phyloP scores from a whole-genome alignment of 1,140 invertebrate species.

The Drosophila ercepeae region DNA sequence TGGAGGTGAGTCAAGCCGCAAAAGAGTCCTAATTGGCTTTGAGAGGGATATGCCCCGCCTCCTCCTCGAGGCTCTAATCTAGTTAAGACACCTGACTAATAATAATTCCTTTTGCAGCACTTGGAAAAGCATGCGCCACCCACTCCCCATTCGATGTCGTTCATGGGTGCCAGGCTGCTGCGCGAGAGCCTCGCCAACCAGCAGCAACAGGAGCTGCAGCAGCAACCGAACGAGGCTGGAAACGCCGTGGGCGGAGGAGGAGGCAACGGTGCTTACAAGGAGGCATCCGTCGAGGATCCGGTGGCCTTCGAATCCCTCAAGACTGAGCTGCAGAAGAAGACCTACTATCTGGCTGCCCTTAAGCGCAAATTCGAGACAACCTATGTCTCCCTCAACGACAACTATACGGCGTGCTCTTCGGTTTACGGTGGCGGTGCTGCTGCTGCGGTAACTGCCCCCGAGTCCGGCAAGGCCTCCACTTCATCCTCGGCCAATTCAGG shows the following conservation, averaged over 20 bases:
- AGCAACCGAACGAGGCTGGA: neutral
- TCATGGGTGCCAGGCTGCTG: conserved; percentile 33
- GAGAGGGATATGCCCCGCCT: no score
- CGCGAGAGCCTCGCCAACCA: neutral
- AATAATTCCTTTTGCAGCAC: conserved; percentile 9
- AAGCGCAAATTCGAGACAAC: conserved; percentile 58
- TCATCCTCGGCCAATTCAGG: conserved; percentile 8
- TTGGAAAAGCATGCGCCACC: conserved; percentile 21
- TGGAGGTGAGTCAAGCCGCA: conserved; percentile 46
- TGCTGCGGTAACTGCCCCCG: conserved; percentile 14
- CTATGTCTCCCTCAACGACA: conserved; percentile 66
- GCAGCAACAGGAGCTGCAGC: conserved; percentile 7
- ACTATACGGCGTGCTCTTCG: conserved; percentile 68
- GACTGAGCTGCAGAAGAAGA: conserved; percentile 29
- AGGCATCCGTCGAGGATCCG: conserved; percentile 70
- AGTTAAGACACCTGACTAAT: neutral
- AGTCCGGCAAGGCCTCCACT: conserved; percentile 20
- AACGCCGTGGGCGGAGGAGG: conserved; percentile 7
- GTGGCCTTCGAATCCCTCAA: conserved; percentile 59
- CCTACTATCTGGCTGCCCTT: conserved; percentile 20
- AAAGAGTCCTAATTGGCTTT: neutral
- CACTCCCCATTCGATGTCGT: conserved; percentile 19
- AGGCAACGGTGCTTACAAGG: conserved; percentile 18
- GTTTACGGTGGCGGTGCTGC: conserved; percentile 50
- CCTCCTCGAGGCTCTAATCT: neutral